These are phyloP conservation scores for Tragelaphus eurycerus DNA, from an alignment of 2,797 vertebrate species.

Conservation along the genomic window DNA sequence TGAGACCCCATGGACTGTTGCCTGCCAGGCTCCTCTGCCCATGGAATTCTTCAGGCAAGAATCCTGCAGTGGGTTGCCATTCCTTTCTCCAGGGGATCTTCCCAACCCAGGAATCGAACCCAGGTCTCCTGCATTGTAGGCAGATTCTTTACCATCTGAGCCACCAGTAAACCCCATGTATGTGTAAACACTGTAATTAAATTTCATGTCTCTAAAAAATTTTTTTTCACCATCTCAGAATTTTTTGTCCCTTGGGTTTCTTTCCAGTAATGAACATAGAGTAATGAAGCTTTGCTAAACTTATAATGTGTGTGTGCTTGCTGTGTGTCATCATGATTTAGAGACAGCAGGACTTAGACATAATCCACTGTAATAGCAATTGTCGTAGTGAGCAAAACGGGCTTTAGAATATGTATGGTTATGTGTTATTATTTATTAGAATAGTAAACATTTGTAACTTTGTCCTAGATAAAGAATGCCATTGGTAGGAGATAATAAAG, in stretches of 20 bases:
- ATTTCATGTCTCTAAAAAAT: neutral
- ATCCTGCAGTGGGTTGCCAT: neutral
- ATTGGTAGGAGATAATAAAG: neutral
- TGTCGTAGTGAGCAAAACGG: neutral
- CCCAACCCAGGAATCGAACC: neutral
- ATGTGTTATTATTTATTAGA: neutral
- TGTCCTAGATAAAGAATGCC: neutral
- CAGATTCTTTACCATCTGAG: neutral
- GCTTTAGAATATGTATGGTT: neutral
- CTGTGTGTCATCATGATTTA: neutral
- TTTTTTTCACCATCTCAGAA: neutral
- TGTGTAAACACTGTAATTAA: constrained; percentile 19
- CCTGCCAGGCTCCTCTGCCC: neutral
- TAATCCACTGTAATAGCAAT: neutral
- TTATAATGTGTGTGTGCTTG: neutral
- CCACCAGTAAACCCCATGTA: neutral
- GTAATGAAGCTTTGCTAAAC: neutral
- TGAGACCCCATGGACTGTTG: neutral
- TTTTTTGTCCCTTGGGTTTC: constrained; percentile 16
- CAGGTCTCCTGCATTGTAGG: neutral
- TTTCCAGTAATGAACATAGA: neutral
- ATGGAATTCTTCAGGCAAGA: neutral
- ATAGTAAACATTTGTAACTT: neutral
- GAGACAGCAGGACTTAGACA: neutral
- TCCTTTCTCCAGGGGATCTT: neutral